phyloP scores from a whole-genome alignment of 2,888 invertebrate genomes.

The Drosophila subsilvestris region DNA sequence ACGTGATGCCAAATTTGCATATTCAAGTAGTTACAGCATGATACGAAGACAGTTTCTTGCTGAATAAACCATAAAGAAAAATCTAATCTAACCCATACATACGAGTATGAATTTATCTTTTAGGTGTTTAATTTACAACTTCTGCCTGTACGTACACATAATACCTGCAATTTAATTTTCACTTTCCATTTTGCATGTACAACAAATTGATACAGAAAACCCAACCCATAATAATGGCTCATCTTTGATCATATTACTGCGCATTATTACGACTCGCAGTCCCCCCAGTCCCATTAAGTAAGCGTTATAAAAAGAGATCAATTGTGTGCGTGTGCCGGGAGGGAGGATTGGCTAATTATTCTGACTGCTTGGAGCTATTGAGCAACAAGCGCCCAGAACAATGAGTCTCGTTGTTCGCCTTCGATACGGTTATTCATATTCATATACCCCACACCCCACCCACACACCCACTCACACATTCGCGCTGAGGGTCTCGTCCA shows the following conservation, averaged over 20 bases:
- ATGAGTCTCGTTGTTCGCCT: slow-evolving; percentile 60
- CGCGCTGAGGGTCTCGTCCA: slow-evolving; percentile 59
- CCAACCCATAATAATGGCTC: background rate
- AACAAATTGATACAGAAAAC: background rate
- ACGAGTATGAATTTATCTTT: no score
- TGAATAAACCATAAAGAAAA: no score
- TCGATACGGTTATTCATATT: slow-evolving; percentile 42
- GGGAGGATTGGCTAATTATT: slow-evolving; percentile 24
- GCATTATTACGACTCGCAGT: background rate
- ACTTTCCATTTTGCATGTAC: background rate
- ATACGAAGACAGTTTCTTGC: no score
- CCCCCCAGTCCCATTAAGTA: background rate
- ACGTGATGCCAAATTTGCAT: background rate
- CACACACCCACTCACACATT: slow-evolving; percentile 19
- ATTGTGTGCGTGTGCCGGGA: slow-evolving; percentile 19
- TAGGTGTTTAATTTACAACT: no score
- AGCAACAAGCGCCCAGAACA: slow-evolving; percentile 45
- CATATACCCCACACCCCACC: background rate
- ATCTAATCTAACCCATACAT: no score
- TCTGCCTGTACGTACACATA: no score
- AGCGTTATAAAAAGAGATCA: slow-evolving; percentile 25
- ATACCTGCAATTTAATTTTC: no score
- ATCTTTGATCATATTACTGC: background rate
- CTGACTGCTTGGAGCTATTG: slow-evolving; percentile 24
- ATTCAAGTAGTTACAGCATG: background rate